Evolutionary conservation across 2,888 invertebrate genomes (phyloP).

Genomic region (Pimpla rufipes): DNA sequence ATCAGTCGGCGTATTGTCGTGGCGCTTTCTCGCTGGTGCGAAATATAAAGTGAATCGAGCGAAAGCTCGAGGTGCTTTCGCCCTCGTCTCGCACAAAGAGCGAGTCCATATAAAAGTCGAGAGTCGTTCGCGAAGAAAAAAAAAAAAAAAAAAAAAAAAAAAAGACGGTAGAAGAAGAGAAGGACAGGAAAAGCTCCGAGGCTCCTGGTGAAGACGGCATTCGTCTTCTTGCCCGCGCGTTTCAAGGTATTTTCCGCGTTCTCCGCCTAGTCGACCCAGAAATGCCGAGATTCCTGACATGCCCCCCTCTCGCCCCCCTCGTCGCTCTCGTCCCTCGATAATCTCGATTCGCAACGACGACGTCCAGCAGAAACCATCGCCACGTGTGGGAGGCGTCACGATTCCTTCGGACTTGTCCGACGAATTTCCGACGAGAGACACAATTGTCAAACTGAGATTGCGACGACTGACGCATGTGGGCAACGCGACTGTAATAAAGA

Average conservation of each 20-base stretch:
- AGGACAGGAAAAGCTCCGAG: constrained; percentile 6
- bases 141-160: constrained; percentile 13
- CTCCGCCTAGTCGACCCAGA: constrained; percentile 70
- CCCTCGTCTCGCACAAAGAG: constrained; percentile 1
- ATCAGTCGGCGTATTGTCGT: constrained; percentile 13
- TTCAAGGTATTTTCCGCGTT: constrained; percentile 53
- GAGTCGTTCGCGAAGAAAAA: constrained; percentile 4
- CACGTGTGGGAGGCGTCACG: constrained; percentile 43
- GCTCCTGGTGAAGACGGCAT: constrained; percentile 27
- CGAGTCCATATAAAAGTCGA: constrained; percentile 25
- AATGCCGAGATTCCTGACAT: constrained; percentile 73
- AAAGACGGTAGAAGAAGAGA: not conserved
- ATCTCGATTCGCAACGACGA: constrained; percentile 67
- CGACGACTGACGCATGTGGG: constrained; percentile 15
- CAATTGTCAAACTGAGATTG: constrained; percentile 20
- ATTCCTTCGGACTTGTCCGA: not conserved
- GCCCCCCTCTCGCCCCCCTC: constrained; percentile 45
- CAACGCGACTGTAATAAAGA: no score
- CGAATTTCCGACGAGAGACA: no score
- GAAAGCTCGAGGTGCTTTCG: constrained; percentile 27
- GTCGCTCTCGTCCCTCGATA: constrained; percentile 54
- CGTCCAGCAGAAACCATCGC: not conserved
- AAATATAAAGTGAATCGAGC: constrained; percentile 29
- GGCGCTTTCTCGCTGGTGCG: constrained; percentile 7
- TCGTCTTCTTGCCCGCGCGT: constrained; percentile 37